These are phyloP conservation scores for Lathamus discolor DNA, from an alignment of 2,113 vertebrate species.

Conservation along the genomic window DNA sequence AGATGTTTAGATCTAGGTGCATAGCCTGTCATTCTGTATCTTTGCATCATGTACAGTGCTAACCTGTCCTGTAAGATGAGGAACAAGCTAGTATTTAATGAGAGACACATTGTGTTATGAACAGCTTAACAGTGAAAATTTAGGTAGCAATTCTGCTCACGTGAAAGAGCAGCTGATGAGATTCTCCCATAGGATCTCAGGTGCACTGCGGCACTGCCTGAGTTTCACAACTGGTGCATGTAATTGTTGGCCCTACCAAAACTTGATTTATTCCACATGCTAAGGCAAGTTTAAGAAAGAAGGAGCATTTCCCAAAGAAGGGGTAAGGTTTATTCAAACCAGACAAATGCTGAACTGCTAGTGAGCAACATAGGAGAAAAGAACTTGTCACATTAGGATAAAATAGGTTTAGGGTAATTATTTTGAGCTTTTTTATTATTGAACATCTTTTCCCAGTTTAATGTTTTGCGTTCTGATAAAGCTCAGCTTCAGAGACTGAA, in stretches of 20 bases:
- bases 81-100: background rate
- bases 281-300: background rate
- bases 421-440: background rate
- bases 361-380: background rate
- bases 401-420: background rate
- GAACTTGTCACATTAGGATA: background rate
- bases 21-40: background rate
- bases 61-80: background rate
- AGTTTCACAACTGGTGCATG: background rate
- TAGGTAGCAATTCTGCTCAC: background rate
- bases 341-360: background rate
- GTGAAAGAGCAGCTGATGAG: background rate
- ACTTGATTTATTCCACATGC: background rate
- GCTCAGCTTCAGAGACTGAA: background rate
- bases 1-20: background rate
- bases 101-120: background rate
- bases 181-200: background rate
- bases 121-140: background rate
- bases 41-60: background rate
- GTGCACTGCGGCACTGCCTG: rapidly evolving
- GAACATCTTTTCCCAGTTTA: background rate
- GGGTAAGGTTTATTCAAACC: background rate
- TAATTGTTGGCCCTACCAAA: background rate
- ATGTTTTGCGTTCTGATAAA: background rate
- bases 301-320: background rate